These are phyloP conservation scores for Augochlora pura DNA, from an alignment of 1,140 invertebrate species.

Conservation along the genomic window DNA sequence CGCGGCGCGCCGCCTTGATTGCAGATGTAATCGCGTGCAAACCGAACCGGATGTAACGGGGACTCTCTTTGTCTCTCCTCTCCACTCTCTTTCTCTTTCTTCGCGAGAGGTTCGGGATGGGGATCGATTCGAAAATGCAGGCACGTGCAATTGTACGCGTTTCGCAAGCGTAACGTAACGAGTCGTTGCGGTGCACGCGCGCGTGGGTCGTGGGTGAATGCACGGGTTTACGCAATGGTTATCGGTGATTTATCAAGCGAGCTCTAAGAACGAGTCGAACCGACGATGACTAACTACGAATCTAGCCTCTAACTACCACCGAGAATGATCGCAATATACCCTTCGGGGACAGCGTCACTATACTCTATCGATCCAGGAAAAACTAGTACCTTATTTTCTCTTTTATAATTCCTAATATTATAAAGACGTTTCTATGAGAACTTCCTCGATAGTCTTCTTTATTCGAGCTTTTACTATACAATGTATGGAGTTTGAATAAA, in stretches of 20 bases:
- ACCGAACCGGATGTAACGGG: conserved; percentile 50
- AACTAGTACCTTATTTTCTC: no score
- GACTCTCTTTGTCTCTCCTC: not conserved
- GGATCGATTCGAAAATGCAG: conserved; percentile 49
- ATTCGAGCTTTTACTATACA: no score
- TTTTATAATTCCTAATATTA: no score
- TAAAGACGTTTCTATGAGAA: no score
- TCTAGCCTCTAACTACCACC: no score
- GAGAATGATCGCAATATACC: no score
- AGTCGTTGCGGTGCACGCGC: conserved; percentile 2
- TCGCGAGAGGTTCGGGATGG: not conserved
- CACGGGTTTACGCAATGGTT: conserved; percentile 37
- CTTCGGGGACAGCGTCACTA: no score
- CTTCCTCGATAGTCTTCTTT: no score
- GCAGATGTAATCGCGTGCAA: conserved; percentile 31
- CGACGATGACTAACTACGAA: not conserved
- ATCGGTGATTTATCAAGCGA: not conserved
- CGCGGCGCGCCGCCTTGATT: conserved; percentile 26
- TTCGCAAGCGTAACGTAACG: conserved; percentile 42
- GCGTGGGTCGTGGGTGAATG: conserved; percentile 45
- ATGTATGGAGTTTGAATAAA: no score
- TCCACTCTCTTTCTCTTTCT: not conserved
- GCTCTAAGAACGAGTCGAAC: not conserved
- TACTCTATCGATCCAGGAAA: no score
- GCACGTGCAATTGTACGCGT: conserved; percentile 50